phyloP scores from a whole-genome alignment of 1,140 invertebrate species.

The Pogonus chalceus region DNA sequence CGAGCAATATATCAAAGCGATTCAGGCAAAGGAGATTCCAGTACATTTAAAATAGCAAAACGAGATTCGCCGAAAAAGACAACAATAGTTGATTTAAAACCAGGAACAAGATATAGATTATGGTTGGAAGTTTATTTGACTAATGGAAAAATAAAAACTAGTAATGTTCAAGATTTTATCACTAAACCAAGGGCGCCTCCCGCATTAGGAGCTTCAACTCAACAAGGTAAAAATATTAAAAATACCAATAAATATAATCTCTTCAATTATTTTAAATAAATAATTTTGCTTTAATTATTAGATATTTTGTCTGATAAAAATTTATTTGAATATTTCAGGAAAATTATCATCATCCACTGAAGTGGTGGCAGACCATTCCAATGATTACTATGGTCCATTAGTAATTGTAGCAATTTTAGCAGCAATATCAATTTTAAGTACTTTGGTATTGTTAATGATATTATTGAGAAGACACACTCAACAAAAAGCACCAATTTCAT shows the following conservation, averaged over 20 bases:
- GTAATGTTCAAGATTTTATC: constrained; percentile 77
- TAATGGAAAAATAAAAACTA: constrained; percentile 79
- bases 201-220: constrained; percentile 39
- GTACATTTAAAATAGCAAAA: constrained; percentile 74
- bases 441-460: constrained; percentile 67
- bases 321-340: too few relatives aligned
- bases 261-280: background rate
- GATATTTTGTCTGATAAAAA: too few relatives aligned
- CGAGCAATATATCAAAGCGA: constrained; percentile 73
- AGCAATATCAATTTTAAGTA: constrained; percentile 68
- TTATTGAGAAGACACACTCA: constrained; percentile 62
- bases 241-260: too few relatives aligned
- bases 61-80: constrained; percentile 62
- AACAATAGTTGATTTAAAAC: constrained; percentile 60
- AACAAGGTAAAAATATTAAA: constrained; percentile 40
- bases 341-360: constrained; percentile 49
- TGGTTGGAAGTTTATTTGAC: constrained; percentile 82
- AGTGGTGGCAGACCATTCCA: constrained; percentile 40
- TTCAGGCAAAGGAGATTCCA: constrained; percentile 62
- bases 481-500: constrained; percentile 54
- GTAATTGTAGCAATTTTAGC: constrained; percentile 80
- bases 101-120: constrained; percentile 69
- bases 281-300: too few relatives aligned
- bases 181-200: constrained; percentile 63
- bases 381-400: constrained; percentile 76